Conservation (phyloP, 64 coral and sea anemone species). For the Stylophora pistillata region DNA sequence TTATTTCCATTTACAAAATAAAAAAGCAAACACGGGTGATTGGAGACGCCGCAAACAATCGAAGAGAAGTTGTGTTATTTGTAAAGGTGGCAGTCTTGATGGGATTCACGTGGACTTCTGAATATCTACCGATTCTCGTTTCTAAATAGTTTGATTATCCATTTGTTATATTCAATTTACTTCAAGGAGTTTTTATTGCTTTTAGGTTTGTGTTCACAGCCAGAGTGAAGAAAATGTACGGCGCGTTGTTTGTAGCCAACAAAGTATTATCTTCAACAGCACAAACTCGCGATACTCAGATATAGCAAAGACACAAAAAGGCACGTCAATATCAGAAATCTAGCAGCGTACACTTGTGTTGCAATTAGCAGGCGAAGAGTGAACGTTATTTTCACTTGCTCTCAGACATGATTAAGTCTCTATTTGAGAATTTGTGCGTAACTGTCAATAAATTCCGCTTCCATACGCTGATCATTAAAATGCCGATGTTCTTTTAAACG, state of each 20-base stretch:
- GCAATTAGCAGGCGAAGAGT: no score
- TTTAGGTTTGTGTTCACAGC: conserved; percentile 20
- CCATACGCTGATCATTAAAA: no score
- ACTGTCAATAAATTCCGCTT: no score
- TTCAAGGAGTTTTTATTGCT: conserved; percentile 45
- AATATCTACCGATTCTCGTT: conserved; percentile 6
- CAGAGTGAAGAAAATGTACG: neutral
- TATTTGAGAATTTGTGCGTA: no score
- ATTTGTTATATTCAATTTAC: conserved; percentile 1
- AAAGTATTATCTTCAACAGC: neutral
- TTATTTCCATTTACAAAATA: neutral
- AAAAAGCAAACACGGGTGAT: neutral
- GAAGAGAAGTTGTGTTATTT: neutral
- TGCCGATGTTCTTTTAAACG: no score
- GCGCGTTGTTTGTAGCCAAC: neutral
- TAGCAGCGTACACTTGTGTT: no score
- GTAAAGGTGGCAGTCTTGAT: conserved; percentile 13
- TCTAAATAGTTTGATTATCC: neutral
- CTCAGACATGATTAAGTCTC: no score
- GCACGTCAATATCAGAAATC: no score
- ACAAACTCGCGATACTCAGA: no score
- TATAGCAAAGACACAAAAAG: no score
- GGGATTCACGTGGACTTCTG: conserved; percentile 59
- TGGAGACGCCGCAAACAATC: neutral
- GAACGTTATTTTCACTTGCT: no score